phyloP scores from a whole-genome alignment of 2,113 vertebrate species.

The Scartelaos histophorus region DNA sequence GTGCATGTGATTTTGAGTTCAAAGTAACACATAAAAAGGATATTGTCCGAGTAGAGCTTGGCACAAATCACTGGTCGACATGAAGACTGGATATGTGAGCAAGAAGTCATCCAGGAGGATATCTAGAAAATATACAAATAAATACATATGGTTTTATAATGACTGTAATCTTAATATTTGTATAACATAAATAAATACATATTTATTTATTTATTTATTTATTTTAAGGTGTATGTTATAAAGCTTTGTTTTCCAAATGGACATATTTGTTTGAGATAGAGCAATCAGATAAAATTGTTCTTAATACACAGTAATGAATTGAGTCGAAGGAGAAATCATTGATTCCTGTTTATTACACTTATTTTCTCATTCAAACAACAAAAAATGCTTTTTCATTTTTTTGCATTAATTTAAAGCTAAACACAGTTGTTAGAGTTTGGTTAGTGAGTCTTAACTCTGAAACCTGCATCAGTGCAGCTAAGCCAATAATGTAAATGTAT shows the following conservation, averaged over 20 bases:
- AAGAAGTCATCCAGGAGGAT: constrained; percentile 94
- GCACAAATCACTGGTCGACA: constrained; percentile 94
- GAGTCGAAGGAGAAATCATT: constrained; percentile 1
- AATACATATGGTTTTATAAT: not conserved
- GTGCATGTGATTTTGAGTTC: not conserved
- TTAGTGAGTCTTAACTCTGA: not conserved
- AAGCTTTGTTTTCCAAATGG: too few species aligned
- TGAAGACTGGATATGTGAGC: constrained; percentile 94
- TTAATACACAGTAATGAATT: not conserved
- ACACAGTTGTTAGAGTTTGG: constrained; percentile 16
- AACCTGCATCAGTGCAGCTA: constrained; percentile 37
- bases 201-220: not conserved
- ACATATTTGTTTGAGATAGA: constrained; percentile 35
- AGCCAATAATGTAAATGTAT: constrained; percentile 36
- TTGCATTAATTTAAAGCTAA: constrained; percentile 30
- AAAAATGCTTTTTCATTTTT: constrained; percentile 37
- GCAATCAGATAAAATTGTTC: not conserved
- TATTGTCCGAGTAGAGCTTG: constrained; percentile 96
- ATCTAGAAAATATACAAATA: constrained; percentile 76
- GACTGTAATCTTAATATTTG: not conserved
- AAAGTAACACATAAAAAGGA: constrained; percentile 74
- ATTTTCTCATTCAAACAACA: not conserved
- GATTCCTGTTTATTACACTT: constrained; percentile 13
- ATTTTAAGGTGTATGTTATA: not conserved
- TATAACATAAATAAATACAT: not conserved